A percentile compares a stretch with the other conserved stretches of the same genome.
These are phyloP conservation scores for Poicephalus gulielmi DNA, from an alignment of 2,113 vertebrate genomes.

Conservation along the genomic window DNA sequence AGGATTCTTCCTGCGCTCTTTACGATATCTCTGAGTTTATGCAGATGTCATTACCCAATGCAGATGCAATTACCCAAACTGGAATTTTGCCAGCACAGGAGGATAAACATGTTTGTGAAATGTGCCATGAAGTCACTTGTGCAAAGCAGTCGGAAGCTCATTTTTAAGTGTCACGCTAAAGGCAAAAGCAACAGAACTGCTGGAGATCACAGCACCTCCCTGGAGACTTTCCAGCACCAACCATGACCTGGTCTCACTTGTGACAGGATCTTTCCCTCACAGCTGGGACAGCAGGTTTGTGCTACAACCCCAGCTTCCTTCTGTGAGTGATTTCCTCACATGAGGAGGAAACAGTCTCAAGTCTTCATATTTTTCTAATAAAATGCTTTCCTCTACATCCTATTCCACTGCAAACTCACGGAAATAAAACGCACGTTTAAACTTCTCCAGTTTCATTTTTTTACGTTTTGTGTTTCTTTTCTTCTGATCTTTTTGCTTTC, in stretches of 20 bases:
- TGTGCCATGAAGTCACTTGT: background rate
- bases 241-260: background rate
- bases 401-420: background rate
- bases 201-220: background rate
- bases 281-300: background rate
- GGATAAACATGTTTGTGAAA: background rate
- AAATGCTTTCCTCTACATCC: conserved; percentile 22
- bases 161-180: background rate
- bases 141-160: background rate
- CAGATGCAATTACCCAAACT: background rate
- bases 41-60: background rate
- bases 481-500: conserved; percentile 65
- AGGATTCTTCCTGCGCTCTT: background rate
- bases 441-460: conserved; percentile 46
- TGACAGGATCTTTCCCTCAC: accelerated
- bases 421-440: conserved; percentile 32
- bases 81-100: background rate
- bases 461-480: conserved; percentile 7
- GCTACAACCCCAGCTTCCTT: background rate
- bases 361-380: conserved; percentile 9
- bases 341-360: background rate
- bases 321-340: background rate
- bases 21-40: background rate
- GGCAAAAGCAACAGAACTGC: background rate
- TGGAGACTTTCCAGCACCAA: background rate